A percentile compares a stretch with the other conserved stretches of the same genome.
phyloP scores from a whole-genome alignment of 2,113 vertebrate genomes.

The Sakesphorus luctuosus region DNA sequence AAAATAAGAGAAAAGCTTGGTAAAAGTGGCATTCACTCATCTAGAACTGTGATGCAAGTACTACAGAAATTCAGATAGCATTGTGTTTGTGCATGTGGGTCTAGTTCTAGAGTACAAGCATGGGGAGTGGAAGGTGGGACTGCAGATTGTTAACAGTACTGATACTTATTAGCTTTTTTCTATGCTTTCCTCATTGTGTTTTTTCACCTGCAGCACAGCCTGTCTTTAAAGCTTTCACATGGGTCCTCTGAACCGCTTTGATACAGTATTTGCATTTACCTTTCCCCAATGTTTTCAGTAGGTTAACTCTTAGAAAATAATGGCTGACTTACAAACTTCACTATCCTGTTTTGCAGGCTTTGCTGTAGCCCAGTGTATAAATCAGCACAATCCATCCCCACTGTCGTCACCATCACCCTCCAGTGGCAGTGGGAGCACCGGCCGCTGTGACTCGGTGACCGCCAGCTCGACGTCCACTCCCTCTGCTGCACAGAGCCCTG shows the following conservation, averaged over 20 bases:
- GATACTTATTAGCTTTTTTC: background rate
- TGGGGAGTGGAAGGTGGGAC: background rate
- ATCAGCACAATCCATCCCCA: constrained; percentile 84
- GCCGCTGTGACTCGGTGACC: constrained; percentile 84
- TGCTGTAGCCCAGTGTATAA: constrained; percentile 92
- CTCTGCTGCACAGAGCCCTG: constrained; percentile 83
- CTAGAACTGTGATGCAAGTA: background rate
- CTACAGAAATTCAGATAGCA: background rate
- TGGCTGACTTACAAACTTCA: background rate
- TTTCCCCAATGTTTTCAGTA: background rate
- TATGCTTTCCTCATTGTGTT: background rate
- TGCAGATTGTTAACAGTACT: background rate
- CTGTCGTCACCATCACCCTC: constrained; percentile 86
- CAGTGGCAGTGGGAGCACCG: constrained; percentile 84
- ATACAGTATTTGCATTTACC: background rate
- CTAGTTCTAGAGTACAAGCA: background rate
- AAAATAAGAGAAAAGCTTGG: background rate
- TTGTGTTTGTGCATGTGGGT: background rate
- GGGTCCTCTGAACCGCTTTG: background rate
- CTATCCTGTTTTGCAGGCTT: constrained; percentile 82
- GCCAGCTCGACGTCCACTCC: constrained; percentile 81
- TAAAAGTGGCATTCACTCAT: background rate
- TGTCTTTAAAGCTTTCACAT: background rate
- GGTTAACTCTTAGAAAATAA: background rate
- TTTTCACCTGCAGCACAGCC: background rate